Evolutionary conservation across 2,888 invertebrate species (phyloP), one percentile per base, ranked within the genome.

Genomic region (Agrotis exclamationis): DNA sequence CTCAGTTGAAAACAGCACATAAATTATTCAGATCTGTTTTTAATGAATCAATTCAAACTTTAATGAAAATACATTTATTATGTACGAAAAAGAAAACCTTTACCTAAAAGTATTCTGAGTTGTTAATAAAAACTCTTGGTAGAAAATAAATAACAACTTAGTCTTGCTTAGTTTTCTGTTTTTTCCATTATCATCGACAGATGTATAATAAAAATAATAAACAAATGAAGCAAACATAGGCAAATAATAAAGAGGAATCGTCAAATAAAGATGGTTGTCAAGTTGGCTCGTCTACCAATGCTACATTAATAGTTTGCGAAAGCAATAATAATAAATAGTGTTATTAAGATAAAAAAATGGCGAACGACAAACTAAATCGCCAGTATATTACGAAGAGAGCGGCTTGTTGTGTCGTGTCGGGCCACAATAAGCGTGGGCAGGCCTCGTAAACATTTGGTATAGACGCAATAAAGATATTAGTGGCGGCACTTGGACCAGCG

Each of bases 381-480:
- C 79, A 60, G 76, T 78, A 84, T 83, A 84, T 84, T 80, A 81
- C 66, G 77, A 53, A 80, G 83, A 80, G 74, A 80, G 73, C 77
- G 68, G 75, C 70, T 78, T 82, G 82, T 83, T 72, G 84, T 89
- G 81, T 89, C 92, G 89, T 91, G 90, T 86, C 84, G 73, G 74
- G 83, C 81, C 79, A 88, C 89, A 89, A 89, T 91, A 89, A 91
- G 84, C 78, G 79, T 82, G 86, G 88, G 79, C 89, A 87, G 86
- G 70, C 85, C 74, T 91, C 92, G 89, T 93, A 93, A 93, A 92
- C 91, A 89, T 92, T 89, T 83, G 83, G 88, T 86, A 88, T 88
- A 86, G 89, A 83, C 81, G 88, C 87, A 85, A 93, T 93, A 93
- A 93, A 93, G 89, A 91, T 92, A 93, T 92, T 92, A 91, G 89